Evolutionary conservation across 2,888 invertebrate species (phyloP).

Genomic region (Cataglyphis altisquamis): DNA sequence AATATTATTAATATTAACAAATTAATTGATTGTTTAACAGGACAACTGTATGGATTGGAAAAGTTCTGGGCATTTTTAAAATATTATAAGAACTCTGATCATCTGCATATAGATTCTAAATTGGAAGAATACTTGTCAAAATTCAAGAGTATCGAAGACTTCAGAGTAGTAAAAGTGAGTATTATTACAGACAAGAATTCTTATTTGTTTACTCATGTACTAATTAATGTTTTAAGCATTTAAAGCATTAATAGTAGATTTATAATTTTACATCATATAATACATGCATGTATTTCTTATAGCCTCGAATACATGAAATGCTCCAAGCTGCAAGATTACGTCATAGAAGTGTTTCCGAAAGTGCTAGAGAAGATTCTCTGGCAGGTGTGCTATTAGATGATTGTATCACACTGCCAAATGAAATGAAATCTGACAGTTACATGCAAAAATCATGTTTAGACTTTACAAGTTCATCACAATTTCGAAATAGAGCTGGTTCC

Average conservation of each 20-base stretch:
- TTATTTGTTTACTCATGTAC: background rate
- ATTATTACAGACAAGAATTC: background rate
- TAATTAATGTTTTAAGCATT: conserved; percentile 2
- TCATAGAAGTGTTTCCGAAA: conserved; percentile 90
- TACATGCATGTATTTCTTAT: conserved; percentile 75
- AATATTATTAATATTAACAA: conserved; percentile 25
- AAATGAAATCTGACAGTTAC: conserved; percentile 63
- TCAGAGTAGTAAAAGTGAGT: conserved; percentile 92
- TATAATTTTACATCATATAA: background rate
- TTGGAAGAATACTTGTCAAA: conserved; percentile 91
- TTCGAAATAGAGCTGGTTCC: conserved; percentile 83
- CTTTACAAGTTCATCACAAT: conserved; percentile 79
- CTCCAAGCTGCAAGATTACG: conserved; percentile 87
- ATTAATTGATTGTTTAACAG: conserved; percentile 86
- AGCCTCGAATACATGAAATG: conserved; percentile 89
- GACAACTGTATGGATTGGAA: conserved; percentile 98
- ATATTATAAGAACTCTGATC: conserved; percentile 95
- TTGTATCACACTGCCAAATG: conserved; percentile 79
- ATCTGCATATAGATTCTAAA: conserved; percentile 91
- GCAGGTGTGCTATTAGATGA: conserved; percentile 83
- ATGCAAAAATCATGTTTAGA: conserved; percentile 77
- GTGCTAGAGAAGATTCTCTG: conserved; percentile 85
- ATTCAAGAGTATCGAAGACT: conserved; percentile 96
- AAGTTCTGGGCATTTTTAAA: conserved; percentile 99
- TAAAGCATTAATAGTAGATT: background rate